Evolutionary conservation across 2,113 vertebrate species (phyloP), one percentile per base, ranked within the genome.

Genomic region (Acinonyx jubatus): DNA sequence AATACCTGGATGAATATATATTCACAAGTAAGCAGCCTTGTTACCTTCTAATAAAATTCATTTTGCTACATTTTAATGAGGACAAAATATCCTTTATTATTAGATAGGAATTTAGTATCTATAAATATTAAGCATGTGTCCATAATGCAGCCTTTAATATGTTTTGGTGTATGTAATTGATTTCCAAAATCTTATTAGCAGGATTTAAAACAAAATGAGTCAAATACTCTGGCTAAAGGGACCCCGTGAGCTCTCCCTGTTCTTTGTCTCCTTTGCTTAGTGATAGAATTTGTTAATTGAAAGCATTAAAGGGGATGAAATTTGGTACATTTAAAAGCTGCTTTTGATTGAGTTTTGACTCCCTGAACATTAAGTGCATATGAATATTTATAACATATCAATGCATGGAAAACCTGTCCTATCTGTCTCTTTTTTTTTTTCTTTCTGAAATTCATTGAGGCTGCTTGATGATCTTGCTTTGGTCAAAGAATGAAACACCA

Each of bases 1-100:
- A 74, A 21, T 63, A 61, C 38, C 50, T 96, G 76, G 81, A 98
- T 96, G 92, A 96, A 93, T 98, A 94, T 50, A 21, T 78, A 95
- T 85, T 98, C 96, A 95, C 79, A 97, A 94, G 52, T 69, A 97
- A 71, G 85, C 68, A 87, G 31, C 74, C 15, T 97, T 91, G 90
- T 81, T 0, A 0, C 83, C 83, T 65, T 94, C 13, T 91, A 98
- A 98, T 98, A 38, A 96, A 97, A 97, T 98, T 95, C 83, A 97
- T 98, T 98, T 98, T 97, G 95, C 74, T 98, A 94, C 29, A 97
- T 79, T 76, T 98, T 98, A 97, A 96, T 12, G 6, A 45, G 9
- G 81, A 79, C 74, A 98, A 93, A 96, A 66, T 94, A 94, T 87
- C 69, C 66, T 96, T 98, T 98, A 95, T 90, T 95, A 84, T 94